phyloP scores from a whole-genome alignment of 2,797 vertebrate genomes.

The Serranus cabrilla region DNA sequence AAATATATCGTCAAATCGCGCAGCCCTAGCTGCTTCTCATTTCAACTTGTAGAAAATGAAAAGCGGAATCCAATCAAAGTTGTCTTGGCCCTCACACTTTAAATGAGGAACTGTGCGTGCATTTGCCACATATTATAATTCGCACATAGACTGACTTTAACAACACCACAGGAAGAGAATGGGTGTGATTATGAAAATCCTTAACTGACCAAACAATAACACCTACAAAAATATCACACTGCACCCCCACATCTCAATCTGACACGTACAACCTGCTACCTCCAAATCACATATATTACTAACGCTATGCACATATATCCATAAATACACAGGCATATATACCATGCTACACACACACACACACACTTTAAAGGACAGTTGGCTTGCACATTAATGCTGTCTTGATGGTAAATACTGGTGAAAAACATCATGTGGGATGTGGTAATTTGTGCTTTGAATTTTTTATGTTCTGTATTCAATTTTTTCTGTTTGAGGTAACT shows the following conservation, averaged over 20 bases:
- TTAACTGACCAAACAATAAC: conserved; percentile 82
- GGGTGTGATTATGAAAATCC: conserved; percentile 72
- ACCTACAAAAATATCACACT: conserved; percentile 78
- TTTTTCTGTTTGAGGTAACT: conserved; percentile 16
- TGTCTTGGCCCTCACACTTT: conserved; percentile 47
- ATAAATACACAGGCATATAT: conserved; percentile 33
- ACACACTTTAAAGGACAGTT: conserved; percentile 29
- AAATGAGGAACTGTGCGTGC: conserved; percentile 49
- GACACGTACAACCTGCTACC: conserved; percentile 78
- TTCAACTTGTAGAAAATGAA: conserved; percentile 22
- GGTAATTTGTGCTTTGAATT: conserved; percentile 32
- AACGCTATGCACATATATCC: conserved; percentile 42
- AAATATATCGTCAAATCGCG: too few relatives aligned
- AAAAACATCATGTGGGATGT: conserved; percentile 47
- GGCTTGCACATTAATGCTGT: conserved; percentile 22
- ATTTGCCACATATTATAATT: conserved; percentile 69
- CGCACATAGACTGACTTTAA: conserved; percentile 68
- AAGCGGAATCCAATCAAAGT: conserved; percentile 52
- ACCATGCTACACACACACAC: conserved; percentile 24
- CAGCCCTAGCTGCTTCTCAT: not conserved
- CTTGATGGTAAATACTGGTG: conserved; percentile 23
- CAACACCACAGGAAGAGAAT: conserved; percentile 65
- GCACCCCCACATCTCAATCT: conserved; percentile 74
- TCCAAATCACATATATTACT: conserved; percentile 68
- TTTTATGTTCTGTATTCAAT: conserved; percentile 46